These are phyloP conservation scores for Cyrtorhinus lividipennis DNA, from an alignment of 1,140 invertebrate species.

Conservation along the genomic window DNA sequence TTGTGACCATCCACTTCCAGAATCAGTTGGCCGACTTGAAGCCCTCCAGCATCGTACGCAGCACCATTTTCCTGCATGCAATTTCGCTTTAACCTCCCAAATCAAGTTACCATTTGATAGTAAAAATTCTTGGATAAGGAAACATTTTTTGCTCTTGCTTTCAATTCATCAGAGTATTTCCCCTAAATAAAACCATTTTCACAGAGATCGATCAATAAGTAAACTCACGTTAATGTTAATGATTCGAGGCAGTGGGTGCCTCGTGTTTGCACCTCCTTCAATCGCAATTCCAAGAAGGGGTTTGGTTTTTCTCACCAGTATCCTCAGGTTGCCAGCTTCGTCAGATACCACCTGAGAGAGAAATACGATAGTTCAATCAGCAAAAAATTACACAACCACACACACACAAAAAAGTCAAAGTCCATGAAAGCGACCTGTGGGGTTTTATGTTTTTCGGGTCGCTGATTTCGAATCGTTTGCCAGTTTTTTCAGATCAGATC, in stretches of 20 bases:
- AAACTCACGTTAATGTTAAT: constrained; percentile 91
- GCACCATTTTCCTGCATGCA: constrained; percentile 74
- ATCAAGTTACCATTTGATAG: no score
- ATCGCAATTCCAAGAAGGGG: constrained; percentile 91
- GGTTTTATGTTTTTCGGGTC: no score
- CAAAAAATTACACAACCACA: no score
- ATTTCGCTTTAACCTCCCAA: no score
- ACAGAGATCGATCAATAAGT: no score
- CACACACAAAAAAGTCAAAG: no score
- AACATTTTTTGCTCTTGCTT: no score
- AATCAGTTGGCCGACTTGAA: constrained; percentile 87
- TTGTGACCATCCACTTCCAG: constrained; percentile 80
- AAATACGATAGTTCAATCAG: constrained; percentile 12
- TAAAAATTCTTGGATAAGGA: no score
- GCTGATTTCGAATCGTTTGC: no score
- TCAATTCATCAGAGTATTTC: no score
- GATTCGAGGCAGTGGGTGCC: constrained; percentile 83
- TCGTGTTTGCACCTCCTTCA: constrained; percentile 89
- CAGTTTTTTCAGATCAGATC: no score
- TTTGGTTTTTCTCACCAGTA: constrained; percentile 80
- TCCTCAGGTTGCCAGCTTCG: constrained; percentile 68
- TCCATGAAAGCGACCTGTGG: no score
- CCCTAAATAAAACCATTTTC: constrained; percentile 20
- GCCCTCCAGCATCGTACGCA: constrained; percentile 75
- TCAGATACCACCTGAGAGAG: constrained; percentile 47